Percentiles rank a stretch among this genome's conserved stretches.
phyloP scores from a whole-genome alignment of 1,140 invertebrate genomes.

The Callitettix versicolor region DNA sequence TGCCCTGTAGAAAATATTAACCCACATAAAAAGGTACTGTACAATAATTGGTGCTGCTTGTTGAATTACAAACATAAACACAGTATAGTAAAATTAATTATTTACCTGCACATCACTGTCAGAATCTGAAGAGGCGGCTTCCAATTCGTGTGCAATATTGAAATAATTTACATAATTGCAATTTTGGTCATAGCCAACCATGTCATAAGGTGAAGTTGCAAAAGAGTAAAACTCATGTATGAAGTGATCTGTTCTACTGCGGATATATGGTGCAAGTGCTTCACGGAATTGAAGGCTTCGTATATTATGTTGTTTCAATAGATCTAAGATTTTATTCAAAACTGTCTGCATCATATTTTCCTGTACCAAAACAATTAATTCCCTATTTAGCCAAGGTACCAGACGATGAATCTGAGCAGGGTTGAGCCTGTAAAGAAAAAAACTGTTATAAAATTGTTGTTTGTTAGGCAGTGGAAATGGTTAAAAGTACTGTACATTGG shows the following conservation, averaged over 20 bases:
- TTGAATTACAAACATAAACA: too few species aligned
- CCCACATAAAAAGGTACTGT: too few species aligned
- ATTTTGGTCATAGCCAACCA: slow-evolving; percentile 59
- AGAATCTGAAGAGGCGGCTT: background rate
- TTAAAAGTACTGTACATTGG: too few species aligned
- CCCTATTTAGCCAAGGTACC: slow-evolving; percentile 78
- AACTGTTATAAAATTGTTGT: slow-evolving; percentile 5
- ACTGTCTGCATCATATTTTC: slow-evolving; percentile 44
- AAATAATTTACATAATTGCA: slow-evolving; percentile 30
- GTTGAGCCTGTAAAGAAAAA: slow-evolving; percentile 56
- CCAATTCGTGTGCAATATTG: background rate
- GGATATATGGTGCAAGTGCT: slow-evolving; percentile 44
- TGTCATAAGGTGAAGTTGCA: slow-evolving; percentile 72
- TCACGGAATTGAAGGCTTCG: slow-evolving; percentile 58
- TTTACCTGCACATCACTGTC: slow-evolving; percentile 13
- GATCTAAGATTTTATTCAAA: slow-evolving; percentile 54
- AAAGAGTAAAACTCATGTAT: slow-evolving; percentile 81
- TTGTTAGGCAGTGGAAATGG: background rate
- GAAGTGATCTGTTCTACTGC: slow-evolving; percentile 62
- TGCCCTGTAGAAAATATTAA: too few species aligned
- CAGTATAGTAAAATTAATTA: too few species aligned
- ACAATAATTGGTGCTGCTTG: too few species aligned
- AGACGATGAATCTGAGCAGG: slow-evolving; percentile 67
- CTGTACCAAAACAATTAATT: slow-evolving; percentile 60
- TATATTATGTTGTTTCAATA: slow-evolving; percentile 59